Evolutionary conservation across 2,113 vertebrate species (phyloP), one percentile per base, ranked within the genome.

Genomic region (Crotalus tigris): DNA sequence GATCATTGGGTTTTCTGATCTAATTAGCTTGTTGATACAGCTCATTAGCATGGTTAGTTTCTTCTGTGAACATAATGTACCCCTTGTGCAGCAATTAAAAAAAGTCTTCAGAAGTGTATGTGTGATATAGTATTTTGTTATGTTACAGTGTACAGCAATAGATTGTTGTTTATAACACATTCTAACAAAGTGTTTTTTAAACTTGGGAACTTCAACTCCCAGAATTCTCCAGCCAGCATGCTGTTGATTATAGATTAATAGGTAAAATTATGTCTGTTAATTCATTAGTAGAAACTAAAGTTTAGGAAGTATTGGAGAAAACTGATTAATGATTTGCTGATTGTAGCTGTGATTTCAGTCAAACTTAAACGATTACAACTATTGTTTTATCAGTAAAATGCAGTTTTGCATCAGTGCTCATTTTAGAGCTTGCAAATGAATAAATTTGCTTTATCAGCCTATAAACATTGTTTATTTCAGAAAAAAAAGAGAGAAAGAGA

Each of bases 361-460:
- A 51, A 10, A 94, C 85, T 57, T 1, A 93, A 29, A 0, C 49
- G 90, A 44, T 86, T 39, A 51, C 69, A 58, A 4, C 1, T 0
- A 61, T 94, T 95, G 29, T 93, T 29, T 2, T 89, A 3, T 1
- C 29, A 44, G 3, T 39, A 21, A 92, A 93, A 21, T 85, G 7
- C 87, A n/a, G 55, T 57, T 94, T 92, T 94, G 2, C 10, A 69
- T 88, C 15, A 87, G 13, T 86, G 55, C 91, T 90, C 6, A 91
- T 75, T 12, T 92, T 58, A 88, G 24, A 64, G 0, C 3, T 94
- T 81, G 55, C 10, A 92, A 91, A 92, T 92, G 85, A 91, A 92
- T 92, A 1, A 91, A 92, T 88, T 2, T 93, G 86, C 39, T 89
- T 94, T 89, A 91, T 85, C 57, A 85, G 89, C 92, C 4, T 49